A percentile compares a stretch with the other conserved stretches of the same genome.
These are phyloP conservation scores for Glaucidium brasilianum DNA, from an alignment of 2,113 vertebrate species.

Conservation along the genomic window DNA sequence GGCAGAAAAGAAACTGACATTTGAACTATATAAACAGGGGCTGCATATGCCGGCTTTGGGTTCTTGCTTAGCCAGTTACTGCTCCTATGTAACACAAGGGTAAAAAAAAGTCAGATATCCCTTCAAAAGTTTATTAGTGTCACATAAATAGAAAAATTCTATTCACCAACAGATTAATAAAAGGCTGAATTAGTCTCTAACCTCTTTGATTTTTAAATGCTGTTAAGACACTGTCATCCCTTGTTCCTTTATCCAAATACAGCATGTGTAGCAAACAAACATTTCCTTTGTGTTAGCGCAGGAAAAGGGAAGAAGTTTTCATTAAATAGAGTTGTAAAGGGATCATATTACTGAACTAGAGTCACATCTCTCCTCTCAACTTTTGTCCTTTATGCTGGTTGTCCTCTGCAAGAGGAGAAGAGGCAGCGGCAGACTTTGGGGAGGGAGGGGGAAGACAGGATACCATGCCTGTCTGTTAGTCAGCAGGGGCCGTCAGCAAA, in stretches of 20 bases:
- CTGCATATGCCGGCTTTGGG: not conserved
- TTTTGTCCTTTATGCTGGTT: not conserved
- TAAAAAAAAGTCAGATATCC: not conserved
- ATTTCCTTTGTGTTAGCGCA: not conserved
- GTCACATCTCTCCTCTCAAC: not conserved
- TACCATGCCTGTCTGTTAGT: not conserved
- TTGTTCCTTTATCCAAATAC: not conserved
- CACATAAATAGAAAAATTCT: constrained; percentile 26
- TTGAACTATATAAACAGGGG: constrained; percentile 58
- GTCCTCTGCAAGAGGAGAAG: not conserved
- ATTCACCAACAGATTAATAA: constrained; percentile 18
- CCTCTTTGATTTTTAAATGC: not conserved
- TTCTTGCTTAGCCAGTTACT: constrained; percentile 3
- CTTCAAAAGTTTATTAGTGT: not conserved
- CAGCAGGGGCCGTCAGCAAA: not conserved
- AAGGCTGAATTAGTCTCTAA: not conserved
- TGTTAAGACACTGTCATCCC: not conserved
- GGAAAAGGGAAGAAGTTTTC: constrained; percentile 51
- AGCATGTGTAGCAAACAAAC: constrained; percentile 16
- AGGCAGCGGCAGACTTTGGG: not conserved
- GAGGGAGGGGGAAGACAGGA: not conserved
- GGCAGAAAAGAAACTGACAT: constrained; percentile 61
- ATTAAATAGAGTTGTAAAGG: constrained; percentile 26
- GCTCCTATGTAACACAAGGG: not conserved
- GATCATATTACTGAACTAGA: not conserved